Evolutionary conservation across 2,797 vertebrate species (phyloP), one percentile per base, ranked within the genome.

Genomic region (Novumbra hubbsi): DNA sequence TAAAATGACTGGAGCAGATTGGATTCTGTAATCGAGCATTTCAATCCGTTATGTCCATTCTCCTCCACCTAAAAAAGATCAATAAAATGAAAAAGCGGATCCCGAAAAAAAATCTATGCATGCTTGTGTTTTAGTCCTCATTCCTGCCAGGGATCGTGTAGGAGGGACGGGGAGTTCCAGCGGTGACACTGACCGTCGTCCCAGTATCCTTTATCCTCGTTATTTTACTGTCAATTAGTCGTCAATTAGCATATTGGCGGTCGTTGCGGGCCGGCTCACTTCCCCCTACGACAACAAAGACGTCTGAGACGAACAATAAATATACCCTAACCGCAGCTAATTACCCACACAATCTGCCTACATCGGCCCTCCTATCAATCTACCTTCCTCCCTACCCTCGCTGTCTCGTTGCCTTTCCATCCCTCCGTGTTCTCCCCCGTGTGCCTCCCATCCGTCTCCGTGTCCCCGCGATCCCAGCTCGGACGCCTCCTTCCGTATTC

Each of bases 311-410:
- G 84, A 57, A 57, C 52, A 57, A 24, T 24, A 57, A 57, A 57
- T 76, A 85, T 87, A 88, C 75, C 83, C 79, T 76, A 86, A 86
- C 82, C 83, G 80, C 78, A 86, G 75, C 78, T 85, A 89, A 89
- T 90, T 88, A 92, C 82, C 81, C 74, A 85, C 84, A 75, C 87
- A 90, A 84, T 90, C 85, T 90, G 88, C 84, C 87, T 74, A 17
- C 70, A 64, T n/a, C 41, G 34, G 68, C 34, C 78, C 73, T 71
- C 69, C 75, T 81, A 64, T 76, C 32, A 72, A 72, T 79, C 79
- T 79, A 71, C 48, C 68, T 64, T 16, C 28, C 62, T 67, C 63
- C 24, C 69, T 52, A 2, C 52, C n/a, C 52, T 52, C 50, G 12
- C 50, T 52, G 1, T 52, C 50, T n/a, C 17, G 12, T 17, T 52